Evolutionary conservation across 1,140 invertebrate species (phyloP), one percentile per base, ranked within the genome.

Genomic region (Sitophilus oryzae): DNA sequence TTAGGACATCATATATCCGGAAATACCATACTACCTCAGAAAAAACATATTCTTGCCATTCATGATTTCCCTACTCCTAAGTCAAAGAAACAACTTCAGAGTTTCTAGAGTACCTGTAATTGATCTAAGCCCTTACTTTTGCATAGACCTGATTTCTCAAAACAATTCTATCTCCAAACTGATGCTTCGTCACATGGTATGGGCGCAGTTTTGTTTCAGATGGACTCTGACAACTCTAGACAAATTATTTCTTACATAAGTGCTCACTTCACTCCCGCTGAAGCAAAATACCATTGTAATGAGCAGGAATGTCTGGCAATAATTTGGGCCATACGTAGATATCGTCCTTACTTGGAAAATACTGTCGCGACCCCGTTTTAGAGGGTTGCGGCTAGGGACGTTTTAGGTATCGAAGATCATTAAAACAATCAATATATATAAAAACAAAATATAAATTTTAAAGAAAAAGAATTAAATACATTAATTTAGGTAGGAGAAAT

Each of bases 301-400:
- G 71, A 77, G 54, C 59, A 64, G 37, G 74, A 77, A 66, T 68
- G 65, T 40, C 60, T 77, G 3, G 74, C 73, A 0, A 57, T 78
- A 2, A 47, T 77, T 1, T 71, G 64, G 61, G 71, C 66, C 0
- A 63, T 77, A 1, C 53, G 69, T 21, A 63, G 70, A 21, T 73
- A 71, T 41, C 44, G 63, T n/a, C 47, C 22, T 1, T 67, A 64
- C 35, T 45, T 69, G 20, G 64, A 71, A 38, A 67, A 60, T 14
- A n/a, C n/a, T n/a, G n/a, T n/a, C n/a, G n/a, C 23, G 36, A 15
- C 48, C 40, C n/a, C n/a, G n/a, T n/a, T n/a, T n/a, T n/a, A n/a
- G n/a, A n/a, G n/a, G n/a, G n/a, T n/a, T n/a, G n/a, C n/a, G n/a
- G n/a, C n/a, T n/a, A n/a, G n/a, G n/a, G n/a, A n/a, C n/a, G n/a